phyloP scores from a whole-genome alignment of 1,140 invertebrate species.

The Atta cephalotes region DNA sequence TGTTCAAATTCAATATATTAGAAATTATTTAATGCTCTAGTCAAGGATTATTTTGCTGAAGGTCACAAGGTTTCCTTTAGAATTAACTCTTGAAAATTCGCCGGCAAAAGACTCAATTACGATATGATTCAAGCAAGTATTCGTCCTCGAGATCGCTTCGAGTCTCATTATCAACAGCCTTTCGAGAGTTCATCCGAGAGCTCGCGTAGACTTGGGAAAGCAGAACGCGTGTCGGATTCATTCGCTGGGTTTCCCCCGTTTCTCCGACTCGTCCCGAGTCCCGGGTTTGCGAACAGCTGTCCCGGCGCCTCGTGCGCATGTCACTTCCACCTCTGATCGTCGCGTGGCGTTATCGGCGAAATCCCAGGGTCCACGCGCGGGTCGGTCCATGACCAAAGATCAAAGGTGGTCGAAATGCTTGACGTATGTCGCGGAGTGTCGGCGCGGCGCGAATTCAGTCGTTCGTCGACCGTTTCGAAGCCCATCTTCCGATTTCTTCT shows the following conservation, averaged over 20 bases:
- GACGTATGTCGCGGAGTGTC: conserved; percentile 1
- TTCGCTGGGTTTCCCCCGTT: neutral
- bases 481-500: conserved; percentile 28
- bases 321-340: conserved; percentile 4
- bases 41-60: neutral
- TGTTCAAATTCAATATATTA: neutral
- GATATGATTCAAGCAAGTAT: neutral
- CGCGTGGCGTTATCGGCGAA: conserved; percentile 27
- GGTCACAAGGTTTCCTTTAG: neutral
- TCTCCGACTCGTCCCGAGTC: neutral
- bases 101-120: too few relatives aligned
- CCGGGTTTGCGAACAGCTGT: conserved; percentile 51
- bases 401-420: conserved; percentile 65
- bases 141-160: neutral
- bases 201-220: neutral
- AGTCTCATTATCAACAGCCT: neutral
- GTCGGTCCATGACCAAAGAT: conserved; percentile 70
- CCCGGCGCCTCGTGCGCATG: conserved; percentile 1
- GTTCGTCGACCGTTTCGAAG: conserved; percentile 62
- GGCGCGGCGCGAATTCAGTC: conserved; percentile 66
- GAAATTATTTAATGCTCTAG: neutral
- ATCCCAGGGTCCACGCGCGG: conserved; percentile 8
- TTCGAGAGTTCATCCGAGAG: neutral
- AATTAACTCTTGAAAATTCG: neutral
- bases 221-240: neutral